Evolutionary conservation across 2,888 invertebrate species (phyloP).

Genomic region (Coenonympha arcania): DNA sequence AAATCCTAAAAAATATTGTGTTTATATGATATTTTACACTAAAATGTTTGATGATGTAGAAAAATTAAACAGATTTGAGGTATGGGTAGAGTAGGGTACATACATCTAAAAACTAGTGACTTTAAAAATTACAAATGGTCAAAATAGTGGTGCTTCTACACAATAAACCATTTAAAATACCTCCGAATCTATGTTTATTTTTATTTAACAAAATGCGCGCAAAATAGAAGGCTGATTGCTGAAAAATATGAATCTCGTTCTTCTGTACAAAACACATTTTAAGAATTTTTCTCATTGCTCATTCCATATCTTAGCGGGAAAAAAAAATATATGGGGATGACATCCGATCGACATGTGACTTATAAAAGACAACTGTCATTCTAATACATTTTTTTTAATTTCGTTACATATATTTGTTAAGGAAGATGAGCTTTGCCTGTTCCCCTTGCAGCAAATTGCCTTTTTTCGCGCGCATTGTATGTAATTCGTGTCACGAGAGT

Average conservation of each 20-base stretch:
- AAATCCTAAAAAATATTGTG: not conserved
- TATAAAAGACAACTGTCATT: too few species aligned
- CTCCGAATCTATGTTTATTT: not conserved
- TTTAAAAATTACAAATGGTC: constrained; percentile 1
- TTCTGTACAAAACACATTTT: not conserved
- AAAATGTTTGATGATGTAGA: not conserved
- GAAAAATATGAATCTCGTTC: not conserved
- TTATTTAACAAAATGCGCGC: too few species aligned
- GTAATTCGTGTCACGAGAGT: not conserved
- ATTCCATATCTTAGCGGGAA: too few species aligned
- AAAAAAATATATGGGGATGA: too few species aligned
- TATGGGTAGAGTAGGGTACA: too few species aligned
- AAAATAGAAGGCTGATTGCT: not conserved
- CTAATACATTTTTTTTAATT: too few species aligned
- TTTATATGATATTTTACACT: too few species aligned
- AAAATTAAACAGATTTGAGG: not conserved
- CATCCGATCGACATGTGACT: too few species aligned
- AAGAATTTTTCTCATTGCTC: too few species aligned
- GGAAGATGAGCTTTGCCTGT: too few species aligned
- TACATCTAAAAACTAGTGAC: not conserved
- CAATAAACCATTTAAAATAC: not conserved
- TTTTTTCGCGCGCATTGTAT: not conserved
- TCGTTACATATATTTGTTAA: too few species aligned
- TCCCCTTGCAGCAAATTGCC: too few species aligned
- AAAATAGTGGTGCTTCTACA: constrained; percentile 1